A percentile compares a stretch with the other conserved stretches of the same genome.
These are phyloP conservation scores for Vireo altiloquus DNA, from an alignment of 2,113 vertebrate species.

Conservation along the genomic window DNA sequence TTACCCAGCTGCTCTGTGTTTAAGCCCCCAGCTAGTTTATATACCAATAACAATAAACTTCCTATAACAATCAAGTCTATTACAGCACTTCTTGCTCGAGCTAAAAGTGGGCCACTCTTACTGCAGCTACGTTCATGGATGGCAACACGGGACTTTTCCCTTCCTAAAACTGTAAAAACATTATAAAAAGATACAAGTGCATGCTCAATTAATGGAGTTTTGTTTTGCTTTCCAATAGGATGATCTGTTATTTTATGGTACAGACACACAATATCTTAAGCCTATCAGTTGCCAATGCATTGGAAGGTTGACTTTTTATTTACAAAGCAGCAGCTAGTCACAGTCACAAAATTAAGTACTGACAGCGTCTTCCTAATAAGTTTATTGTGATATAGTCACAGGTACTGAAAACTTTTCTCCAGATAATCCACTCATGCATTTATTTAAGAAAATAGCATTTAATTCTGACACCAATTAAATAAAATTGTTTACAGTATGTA, in stretches of 20 bases:
- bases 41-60: slow-evolving; percentile 78
- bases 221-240: not conserved
- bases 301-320: not conserved
- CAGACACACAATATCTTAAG: not conserved
- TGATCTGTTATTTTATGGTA: not conserved
- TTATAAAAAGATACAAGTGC: not conserved
- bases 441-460: not conserved
- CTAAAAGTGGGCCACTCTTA: slow-evolving; percentile 35
- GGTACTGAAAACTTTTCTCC: not conserved
- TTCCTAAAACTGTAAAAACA: slow-evolving; percentile 1
- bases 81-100: slow-evolving; percentile 22
- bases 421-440: not conserved
- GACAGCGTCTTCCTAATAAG: not conserved
- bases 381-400: not conserved
- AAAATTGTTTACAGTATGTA: not conserved
- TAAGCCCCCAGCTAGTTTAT: slow-evolving; percentile 71
- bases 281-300: not conserved
- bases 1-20: slow-evolving; percentile 73
- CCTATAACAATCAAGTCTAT: slow-evolving; percentile 57
- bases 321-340: not conserved
- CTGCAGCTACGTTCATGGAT: not conserved
- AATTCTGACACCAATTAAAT: not conserved
- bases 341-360: not conserved
- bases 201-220: not conserved
- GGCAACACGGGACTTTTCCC: not conserved